Evolutionary conservation across 2,888 invertebrate genomes (phyloP).

Genomic region (Drosophila helvetica): DNA sequence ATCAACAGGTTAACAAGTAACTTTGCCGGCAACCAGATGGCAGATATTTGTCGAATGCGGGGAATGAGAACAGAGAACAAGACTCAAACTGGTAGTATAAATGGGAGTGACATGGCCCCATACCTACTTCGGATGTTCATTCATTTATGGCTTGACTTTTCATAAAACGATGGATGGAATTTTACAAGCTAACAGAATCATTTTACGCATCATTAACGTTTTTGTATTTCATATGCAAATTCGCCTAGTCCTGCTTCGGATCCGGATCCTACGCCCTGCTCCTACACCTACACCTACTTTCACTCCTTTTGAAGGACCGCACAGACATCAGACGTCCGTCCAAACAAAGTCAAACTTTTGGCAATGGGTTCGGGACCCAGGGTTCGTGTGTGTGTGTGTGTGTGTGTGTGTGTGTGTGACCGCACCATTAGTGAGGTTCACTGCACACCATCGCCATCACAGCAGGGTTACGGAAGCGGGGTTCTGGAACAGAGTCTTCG

Average conservation of each 20-base stretch:
- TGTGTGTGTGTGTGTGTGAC: slow-evolving; percentile 58
- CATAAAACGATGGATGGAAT: slow-evolving; percentile 53
- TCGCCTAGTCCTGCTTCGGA: slow-evolving; percentile 24
- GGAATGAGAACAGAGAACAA: slow-evolving; percentile 13
- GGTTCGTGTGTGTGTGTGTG: slow-evolving; percentile 37
- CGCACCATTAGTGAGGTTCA: slow-evolving; percentile 75
- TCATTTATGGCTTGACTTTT: slow-evolving; percentile 70
- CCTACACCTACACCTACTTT: slow-evolving; percentile 1
- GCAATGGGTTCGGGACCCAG: slow-evolving; percentile 17
- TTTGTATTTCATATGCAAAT: slow-evolving; percentile 80
- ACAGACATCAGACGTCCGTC: slow-evolving; percentile 55
- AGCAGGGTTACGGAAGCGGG: slow-evolving; percentile 9
- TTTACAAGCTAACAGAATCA: slow-evolving; percentile 79
- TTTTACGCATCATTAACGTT: slow-evolving; percentile 78
- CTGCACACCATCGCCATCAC: slow-evolving; percentile 61
- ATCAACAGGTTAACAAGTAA: slow-evolving; percentile 78
- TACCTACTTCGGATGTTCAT: slow-evolving; percentile 57
- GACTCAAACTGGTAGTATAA: not conserved
- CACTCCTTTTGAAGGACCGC: slow-evolving; percentile 7
- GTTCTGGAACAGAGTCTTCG: slow-evolving; percentile 13
- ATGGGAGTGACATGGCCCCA: not conserved
- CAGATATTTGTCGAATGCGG: not conserved
- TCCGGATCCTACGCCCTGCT: not conserved
- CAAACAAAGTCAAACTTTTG: slow-evolving; percentile 74
- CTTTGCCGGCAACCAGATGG: slow-evolving; percentile 40